Conservation (phyloP, 2,113 vertebrate species). For the Junco hyemalis region DNA sequence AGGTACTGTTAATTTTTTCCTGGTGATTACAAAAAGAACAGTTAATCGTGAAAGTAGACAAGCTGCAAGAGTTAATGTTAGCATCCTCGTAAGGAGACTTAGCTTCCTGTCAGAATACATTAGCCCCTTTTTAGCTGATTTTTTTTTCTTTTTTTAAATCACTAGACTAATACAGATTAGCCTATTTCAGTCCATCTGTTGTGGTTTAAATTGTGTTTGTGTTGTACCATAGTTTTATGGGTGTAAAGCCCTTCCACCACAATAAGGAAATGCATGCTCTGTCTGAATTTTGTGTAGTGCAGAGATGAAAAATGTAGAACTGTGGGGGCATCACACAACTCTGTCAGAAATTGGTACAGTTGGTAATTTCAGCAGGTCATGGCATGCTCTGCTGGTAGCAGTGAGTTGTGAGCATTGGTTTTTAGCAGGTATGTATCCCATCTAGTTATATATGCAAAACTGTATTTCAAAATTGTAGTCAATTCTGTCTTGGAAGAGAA, state of each 20-base stretch:
- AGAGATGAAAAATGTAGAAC: neutral
- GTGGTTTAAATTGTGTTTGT: slow-evolving; percentile 47
- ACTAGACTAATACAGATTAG: slow-evolving; percentile 79
- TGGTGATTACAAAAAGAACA: slow-evolving; percentile 35
- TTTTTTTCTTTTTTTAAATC: slow-evolving; percentile 63
- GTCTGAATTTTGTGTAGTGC: neutral
- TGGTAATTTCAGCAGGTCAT: neutral
- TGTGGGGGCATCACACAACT: neutral
- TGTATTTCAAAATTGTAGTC: neutral
- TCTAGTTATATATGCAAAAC: neutral
- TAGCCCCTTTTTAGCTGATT: slow-evolving; percentile 69
- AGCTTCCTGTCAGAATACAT: slow-evolving; percentile 76
- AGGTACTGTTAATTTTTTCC: slow-evolving; percentile 67
- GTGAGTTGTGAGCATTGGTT: neutral
- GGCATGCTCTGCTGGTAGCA: neutral
- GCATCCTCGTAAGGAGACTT: slow-evolving; percentile 71
- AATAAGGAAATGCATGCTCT: neutral
- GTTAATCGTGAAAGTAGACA: slow-evolving; percentile 35
- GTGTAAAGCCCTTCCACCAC: slow-evolving; percentile 42
- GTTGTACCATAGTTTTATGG: slow-evolving; percentile 10
- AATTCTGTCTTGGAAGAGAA: neutral
- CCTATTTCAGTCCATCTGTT: slow-evolving; percentile 69
- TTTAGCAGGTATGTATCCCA: neutral
- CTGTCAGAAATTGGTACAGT: neutral
- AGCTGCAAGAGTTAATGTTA: slow-evolving; percentile 59